Evolutionary conservation across 2,888 invertebrate genomes (phyloP).

Genomic region (Nowickia ferox): DNA sequence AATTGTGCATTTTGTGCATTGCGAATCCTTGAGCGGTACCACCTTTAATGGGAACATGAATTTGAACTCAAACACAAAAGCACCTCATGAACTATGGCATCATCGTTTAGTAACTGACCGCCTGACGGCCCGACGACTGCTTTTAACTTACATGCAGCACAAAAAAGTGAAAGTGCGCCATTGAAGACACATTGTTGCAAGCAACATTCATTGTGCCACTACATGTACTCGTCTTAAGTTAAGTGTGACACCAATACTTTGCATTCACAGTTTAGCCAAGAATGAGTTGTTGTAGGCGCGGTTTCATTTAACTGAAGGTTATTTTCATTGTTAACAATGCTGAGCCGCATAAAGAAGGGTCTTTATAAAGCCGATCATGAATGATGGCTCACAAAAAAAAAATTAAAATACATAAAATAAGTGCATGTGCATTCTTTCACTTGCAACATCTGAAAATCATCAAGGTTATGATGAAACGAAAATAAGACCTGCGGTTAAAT

Average conservation of each 20-base stretch:
- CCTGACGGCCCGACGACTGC: neutral
- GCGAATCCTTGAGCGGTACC: conserved; percentile 60
- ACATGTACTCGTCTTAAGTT: conserved; percentile 17
- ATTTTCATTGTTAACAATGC: conserved; percentile 32
- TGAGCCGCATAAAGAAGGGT: conserved; percentile 50
- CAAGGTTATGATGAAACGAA: conserved; percentile 61
- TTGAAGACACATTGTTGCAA: neutral
- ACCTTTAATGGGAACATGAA: conserved; percentile 65
- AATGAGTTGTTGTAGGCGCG: conserved; percentile 69
- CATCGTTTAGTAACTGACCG: neutral
- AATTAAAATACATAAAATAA: conserved; percentile 4
- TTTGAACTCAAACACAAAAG: conserved; percentile 60
- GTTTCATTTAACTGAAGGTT: conserved; percentile 59
- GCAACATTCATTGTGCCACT: conserved; percentile 22
- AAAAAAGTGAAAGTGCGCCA: conserved; percentile 65
- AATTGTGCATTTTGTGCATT: conserved; percentile 47
- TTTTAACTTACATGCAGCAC: neutral
- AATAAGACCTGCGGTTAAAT: conserved; percentile 59
- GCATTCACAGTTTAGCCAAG: conserved; percentile 2
- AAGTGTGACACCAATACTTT: conserved; percentile 40
- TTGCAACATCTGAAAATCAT: conserved; percentile 36
- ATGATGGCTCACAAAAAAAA: conserved; percentile 28
- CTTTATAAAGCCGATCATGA: conserved; percentile 62
- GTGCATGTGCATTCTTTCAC: conserved; percentile 59
- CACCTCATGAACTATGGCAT: conserved; percentile 1